Evolutionary conservation across 2,797 vertebrate species (phyloP), one percentile per base, ranked within the genome.

Genomic region (Moxostoma hubbsi): DNA sequence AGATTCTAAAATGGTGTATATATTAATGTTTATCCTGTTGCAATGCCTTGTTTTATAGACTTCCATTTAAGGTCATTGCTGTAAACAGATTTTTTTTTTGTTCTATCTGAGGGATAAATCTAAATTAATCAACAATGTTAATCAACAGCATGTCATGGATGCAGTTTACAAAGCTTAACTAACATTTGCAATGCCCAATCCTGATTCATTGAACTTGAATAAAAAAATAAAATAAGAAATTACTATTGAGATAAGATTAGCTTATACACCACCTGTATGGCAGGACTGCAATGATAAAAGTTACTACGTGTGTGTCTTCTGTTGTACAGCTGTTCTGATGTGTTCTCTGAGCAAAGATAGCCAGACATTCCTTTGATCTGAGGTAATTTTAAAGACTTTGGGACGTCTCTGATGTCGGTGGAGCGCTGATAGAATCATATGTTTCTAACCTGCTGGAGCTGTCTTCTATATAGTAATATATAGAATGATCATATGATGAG

Each of bases 291-390:
- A 54, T 24, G 24, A 75, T 7, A 53, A 2, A 54, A 63, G 18
- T 43, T 43, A 73, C 66, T 55, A 77, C 55, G 81, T 84, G 68
- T 51, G 70, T 73, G 51, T 81, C 7, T 80, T 80, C 85, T 81
- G 62, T 55, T 84, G 68, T 61, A 72, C 66, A 87, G 85, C 74
- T 67, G 84, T 81, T 46, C 4, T n/a, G 24, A 72, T 45, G 7
- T 81, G 73, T 77, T 81, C 69, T 9, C 76, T 79, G 73, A 77
- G 77, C 2, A 75, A 18, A 76, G 73, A 12, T 6, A 82, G n/a
- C 36, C 36, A 50, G 13, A 82, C 61, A 81, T 68, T 74, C 69
- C 46, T 87, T 82, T 85, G 64, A 83, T 77, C 47, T 81, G 46
- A 68, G 43, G 18, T 15, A 68, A 16, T 47, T 82, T 68, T 73